Conservation (phyloP, 2,797 vertebrate genomes). For the Hypotaenidia philippensis region DNA sequence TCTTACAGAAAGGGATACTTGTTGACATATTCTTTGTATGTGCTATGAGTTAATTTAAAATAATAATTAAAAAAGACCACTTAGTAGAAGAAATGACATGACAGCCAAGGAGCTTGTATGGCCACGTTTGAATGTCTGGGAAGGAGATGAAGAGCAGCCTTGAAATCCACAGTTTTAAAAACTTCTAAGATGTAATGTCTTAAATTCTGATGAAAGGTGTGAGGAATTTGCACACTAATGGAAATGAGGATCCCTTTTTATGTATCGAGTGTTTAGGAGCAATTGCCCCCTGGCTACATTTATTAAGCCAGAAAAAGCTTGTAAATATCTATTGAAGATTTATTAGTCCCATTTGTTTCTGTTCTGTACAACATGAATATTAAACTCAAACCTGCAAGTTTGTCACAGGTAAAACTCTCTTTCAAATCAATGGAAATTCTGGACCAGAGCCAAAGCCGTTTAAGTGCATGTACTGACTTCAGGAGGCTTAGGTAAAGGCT, state of each 20-base stretch:
- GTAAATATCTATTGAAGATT: slow-evolving; percentile 83
- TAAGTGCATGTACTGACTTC: neutral
- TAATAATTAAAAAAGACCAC: neutral
- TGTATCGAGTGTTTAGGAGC: neutral
- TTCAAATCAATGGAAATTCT: slow-evolving; percentile 10
- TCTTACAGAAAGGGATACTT: neutral
- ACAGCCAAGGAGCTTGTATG: neutral
- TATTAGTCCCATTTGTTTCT: slow-evolving; percentile 87
- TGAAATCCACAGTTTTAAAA: neutral
- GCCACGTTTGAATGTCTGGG: neutral
- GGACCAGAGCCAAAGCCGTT: neutral
- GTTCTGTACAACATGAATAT: slow-evolving; percentile 66
- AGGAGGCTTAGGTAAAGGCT: neutral
- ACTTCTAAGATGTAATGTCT: neutral
- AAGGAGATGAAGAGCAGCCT: neutral
- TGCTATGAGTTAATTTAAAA: neutral
- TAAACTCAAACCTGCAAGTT: neutral
- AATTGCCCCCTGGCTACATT: slow-evolving; percentile 35
- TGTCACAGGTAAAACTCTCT: slow-evolving; percentile 21
- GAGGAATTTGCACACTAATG: slow-evolving; percentile 22
- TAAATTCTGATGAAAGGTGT: neutral
- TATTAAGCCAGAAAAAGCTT: slow-evolving; percentile 81
- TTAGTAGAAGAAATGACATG: neutral
- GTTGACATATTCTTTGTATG: neutral
- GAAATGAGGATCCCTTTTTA: neutral